Base-by-base conservation (phyloP, 2,888 invertebrate genomes). In the Andrena marginata region DNA sequence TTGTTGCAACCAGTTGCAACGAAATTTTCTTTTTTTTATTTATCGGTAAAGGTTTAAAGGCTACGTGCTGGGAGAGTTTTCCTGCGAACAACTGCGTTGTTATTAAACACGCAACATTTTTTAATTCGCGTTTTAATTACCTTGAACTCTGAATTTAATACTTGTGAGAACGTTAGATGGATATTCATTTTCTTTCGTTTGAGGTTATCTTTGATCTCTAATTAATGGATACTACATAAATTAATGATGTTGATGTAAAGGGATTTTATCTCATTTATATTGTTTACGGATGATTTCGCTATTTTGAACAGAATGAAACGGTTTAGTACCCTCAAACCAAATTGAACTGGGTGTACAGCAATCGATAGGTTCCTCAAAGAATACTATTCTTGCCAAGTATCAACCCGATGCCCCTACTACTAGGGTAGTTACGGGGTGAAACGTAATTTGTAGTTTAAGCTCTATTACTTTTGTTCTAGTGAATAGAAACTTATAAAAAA, bases 241-340 rank as follows among this genome's bases (percentile, higher is more conserved):
- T 59, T 60, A 29, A 31, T 13, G 29, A 6, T 29, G 42, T 59
- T 70, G 60, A 70, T 42, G 42, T 6, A 48, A 70, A 48, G 20
- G n/a, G 70, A 60, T 60, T 70, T 60, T 13, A 70, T 70, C 42
- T 29, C 2, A 29, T 60, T 48, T 48, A 56, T 69, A 26, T 26
- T 56, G 10, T 26, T 31, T 67, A 51, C 51, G 51, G 29, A n/a
- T 33, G 20, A 51, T 69, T 69, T 54, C 16, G 26, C n/a, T 23
- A 54, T 56, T 69, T 33, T 23, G 10, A 54, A 56, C 35, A 56
- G 23, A 23, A 10, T 56, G 56, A 69, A 35, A 35, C 8, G 35
- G 10, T 33, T 8, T 8, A 8, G 23, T 23, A 23, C 8, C 33
- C 8, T 2, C 33, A 33, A 33, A 8, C 33, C 2, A 33, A 35